A percentile compares a stretch with the other conserved stretches of the same genome.
Conservation (phyloP, 2,797 vertebrate species). For the Thripadectes ignobilis region DNA sequence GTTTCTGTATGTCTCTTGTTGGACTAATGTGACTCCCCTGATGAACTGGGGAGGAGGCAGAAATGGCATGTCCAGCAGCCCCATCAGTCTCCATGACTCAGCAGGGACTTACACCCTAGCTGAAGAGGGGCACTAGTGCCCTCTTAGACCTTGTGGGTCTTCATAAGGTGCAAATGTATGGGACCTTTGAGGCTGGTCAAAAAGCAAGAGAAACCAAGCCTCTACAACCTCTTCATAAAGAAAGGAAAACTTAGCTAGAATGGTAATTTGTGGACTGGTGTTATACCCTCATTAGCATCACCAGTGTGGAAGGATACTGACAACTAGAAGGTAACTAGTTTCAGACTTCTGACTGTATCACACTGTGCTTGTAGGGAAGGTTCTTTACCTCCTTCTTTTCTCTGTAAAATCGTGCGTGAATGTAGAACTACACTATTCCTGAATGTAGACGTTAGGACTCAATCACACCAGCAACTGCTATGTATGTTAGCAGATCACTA, state of each 20-base stretch:
- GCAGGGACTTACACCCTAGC: neutral
- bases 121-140: neutral
- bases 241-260: neutral
- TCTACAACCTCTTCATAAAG: neutral
- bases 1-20: neutral
- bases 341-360: neutral
- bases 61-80: neutral
- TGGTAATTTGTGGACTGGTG: neutral
- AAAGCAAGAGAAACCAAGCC: neutral
- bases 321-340: neutral
- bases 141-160: neutral
- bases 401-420: neutral
- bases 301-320: neutral
- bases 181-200: neutral
- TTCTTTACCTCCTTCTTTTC: neutral
- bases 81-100: rapidly evolving
- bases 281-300: neutral
- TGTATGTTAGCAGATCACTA: neutral
- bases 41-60: neutral
- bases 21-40: neutral
- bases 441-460: neutral
- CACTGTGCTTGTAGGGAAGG: rapidly evolving
- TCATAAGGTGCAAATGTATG: neutral
- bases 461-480: neutral
- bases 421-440: neutral